phyloP scores from a whole-genome alignment of 2,888 invertebrate species.

The Tetragonula carbonaria region DNA sequence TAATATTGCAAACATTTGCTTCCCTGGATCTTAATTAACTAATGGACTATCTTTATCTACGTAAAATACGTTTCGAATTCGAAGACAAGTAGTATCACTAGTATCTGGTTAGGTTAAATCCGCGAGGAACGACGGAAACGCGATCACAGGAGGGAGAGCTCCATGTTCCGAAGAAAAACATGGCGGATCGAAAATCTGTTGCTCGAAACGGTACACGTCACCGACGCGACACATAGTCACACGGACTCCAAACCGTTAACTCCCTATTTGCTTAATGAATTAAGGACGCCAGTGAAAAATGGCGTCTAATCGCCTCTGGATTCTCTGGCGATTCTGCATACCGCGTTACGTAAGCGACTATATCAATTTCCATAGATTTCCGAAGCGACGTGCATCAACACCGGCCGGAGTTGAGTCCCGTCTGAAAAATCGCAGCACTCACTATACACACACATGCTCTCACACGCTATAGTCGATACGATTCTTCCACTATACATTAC shows the following conservation, averaged over 20 bases:
- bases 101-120: neutral
- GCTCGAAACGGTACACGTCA: constrained; percentile 32
- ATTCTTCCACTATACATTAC: no score
- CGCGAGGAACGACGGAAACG: neutral
- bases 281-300: constrained; percentile 53
- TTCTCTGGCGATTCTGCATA: constrained; percentile 38
- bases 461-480: no score
- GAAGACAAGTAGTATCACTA: no score
- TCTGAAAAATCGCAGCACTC: constrained; percentile 1
- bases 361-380: constrained; percentile 52
- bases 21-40: neutral
- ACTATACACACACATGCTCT: neutral
- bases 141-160: neutral
- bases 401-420: constrained; percentile 8
- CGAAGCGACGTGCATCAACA: constrained; percentile 28
- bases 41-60: neutral
- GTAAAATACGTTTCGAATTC: no score
- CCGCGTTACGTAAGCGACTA: constrained; percentile 54
- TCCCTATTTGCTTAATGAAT: constrained; percentile 51
- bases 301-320: constrained; percentile 50
- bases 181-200: constrained; percentile 49
- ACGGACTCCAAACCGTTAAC: constrained; percentile 23
- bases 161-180: constrained; percentile 32
- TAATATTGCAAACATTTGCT: neutral
- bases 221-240: neutral